phyloP scores from a whole-genome alignment of 2,113 vertebrate species.

The Gasterosteus nipponicus region DNA sequence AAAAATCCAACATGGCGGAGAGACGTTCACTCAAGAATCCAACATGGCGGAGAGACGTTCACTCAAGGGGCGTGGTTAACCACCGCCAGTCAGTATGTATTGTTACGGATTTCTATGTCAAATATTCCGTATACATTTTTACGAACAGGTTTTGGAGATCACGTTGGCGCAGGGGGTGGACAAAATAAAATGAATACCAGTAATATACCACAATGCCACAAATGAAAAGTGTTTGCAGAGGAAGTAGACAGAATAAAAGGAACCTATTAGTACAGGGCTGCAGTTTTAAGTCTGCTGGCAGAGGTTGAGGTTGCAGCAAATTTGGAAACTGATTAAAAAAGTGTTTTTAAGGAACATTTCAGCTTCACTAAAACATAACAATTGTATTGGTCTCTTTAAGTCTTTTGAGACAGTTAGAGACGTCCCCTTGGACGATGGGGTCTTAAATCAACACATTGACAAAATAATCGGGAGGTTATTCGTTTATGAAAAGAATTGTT shows the following conservation, averaged over 20 bases:
- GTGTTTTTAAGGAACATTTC: not conserved
- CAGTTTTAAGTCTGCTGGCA: not conserved
- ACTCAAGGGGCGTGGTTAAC: too few species aligned
- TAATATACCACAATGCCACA: not conserved
- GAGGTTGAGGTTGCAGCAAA: not conserved
- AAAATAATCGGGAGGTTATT: not conserved
- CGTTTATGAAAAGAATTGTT: not conserved
- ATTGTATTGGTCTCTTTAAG: not conserved
- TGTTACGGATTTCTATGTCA: too few species aligned
- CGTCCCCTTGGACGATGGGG: not conserved
- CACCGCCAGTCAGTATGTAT: too few species aligned
- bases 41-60: too few species aligned
- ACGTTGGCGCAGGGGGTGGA: not conserved
- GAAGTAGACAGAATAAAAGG: conserved; percentile 1
- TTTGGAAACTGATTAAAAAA: not conserved
- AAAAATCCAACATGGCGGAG: too few species aligned
- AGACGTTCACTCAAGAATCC: too few species aligned
- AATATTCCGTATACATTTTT: too few species aligned
- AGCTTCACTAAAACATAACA: not conserved
- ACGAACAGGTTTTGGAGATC: too few species aligned
- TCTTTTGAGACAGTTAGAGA: not conserved
- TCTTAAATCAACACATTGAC: not conserved
- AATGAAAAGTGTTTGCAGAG: not conserved
- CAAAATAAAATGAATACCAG: conserved; percentile 1
- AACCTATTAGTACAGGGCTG: not conserved